These are phyloP conservation scores for Atrichornis clamosus DNA, from an alignment of 2,113 vertebrate species.

Conservation along the genomic window DNA sequence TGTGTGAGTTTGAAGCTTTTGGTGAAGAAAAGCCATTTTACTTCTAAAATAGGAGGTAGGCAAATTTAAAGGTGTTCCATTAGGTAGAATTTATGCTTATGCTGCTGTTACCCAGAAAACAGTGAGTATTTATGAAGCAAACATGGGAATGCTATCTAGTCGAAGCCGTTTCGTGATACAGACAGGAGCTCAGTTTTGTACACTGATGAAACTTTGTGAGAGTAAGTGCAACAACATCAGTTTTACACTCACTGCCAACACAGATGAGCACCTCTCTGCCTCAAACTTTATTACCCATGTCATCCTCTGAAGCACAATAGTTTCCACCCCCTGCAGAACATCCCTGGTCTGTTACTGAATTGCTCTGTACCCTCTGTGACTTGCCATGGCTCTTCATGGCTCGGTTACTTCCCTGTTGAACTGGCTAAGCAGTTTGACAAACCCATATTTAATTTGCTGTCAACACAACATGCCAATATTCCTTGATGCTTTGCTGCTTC, in stretches of 20 bases:
- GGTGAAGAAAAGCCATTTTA: background rate
- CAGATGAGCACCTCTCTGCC: background rate
- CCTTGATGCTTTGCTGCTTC: background rate
- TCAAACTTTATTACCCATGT: background rate
- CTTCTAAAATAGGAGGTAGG: background rate
- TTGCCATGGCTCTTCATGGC: background rate
- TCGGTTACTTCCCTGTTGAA: background rate
- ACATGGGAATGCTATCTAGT: background rate
- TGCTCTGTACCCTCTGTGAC: background rate
- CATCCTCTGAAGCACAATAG: background rate
- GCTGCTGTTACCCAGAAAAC: background rate
- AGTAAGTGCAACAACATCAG: background rate
- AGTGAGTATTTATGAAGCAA: background rate
- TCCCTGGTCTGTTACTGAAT: background rate
- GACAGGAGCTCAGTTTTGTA: background rate
- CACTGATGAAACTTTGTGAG: background rate
- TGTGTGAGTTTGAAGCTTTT: background rate
- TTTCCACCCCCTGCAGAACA: background rate
- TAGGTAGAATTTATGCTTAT: background rate
- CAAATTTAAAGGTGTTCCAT: background rate
- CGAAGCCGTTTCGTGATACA: background rate
- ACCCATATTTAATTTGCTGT: background rate
- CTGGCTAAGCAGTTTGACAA: background rate
- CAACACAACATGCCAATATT: accelerated
- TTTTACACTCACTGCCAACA: background rate